A percentile compares a stretch with the other conserved stretches of the same genome.
Conservation (phyloP, 1,140 invertebrate species). For the Neodiprion lecontei region DNA sequence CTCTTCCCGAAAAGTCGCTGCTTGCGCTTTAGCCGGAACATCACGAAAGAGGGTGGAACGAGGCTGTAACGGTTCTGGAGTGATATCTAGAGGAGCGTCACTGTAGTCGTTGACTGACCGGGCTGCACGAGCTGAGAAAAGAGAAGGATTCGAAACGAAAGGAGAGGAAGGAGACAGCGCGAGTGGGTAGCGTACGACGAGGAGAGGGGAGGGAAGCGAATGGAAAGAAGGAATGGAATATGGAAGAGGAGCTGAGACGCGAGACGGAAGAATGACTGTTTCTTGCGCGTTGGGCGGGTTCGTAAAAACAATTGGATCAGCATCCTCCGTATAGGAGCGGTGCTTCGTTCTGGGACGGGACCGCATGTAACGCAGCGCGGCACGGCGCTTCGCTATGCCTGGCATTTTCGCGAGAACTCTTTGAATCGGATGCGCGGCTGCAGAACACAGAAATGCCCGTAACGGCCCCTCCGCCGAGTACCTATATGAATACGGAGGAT, state of each 20-base stretch:
- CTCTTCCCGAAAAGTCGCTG: no score
- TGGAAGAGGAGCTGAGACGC: neutral
- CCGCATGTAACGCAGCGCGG: no score
- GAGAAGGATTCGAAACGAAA: no score
- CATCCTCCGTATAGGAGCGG: neutral
- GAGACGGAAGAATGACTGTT: neutral
- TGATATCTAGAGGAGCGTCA: neutral
- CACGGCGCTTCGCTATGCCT: neutral
- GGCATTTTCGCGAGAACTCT: neutral
- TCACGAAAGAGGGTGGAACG: no score
- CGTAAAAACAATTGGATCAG: conserved; percentile 2
- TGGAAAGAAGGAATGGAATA: no score
- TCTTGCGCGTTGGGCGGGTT: conserved; percentile 3
- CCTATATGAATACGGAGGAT: neutral
- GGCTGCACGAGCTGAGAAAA: no score
- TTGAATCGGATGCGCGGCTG: neutral
- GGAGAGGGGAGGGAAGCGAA: no score
- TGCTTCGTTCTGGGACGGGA: no score
- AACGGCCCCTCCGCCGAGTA: neutral
- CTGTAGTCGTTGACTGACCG: neutral
- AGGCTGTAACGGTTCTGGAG: no score
- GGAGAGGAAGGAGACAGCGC: no score
- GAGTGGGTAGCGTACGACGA: no score
- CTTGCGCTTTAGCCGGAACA: no score
- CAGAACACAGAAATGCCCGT: neutral